Percentiles rank a stretch among this genome's conserved stretches.
These are phyloP conservation scores for Rhamphomyia laevipes DNA, from an alignment of 2,888 invertebrate species.

Conservation along the genomic window DNA sequence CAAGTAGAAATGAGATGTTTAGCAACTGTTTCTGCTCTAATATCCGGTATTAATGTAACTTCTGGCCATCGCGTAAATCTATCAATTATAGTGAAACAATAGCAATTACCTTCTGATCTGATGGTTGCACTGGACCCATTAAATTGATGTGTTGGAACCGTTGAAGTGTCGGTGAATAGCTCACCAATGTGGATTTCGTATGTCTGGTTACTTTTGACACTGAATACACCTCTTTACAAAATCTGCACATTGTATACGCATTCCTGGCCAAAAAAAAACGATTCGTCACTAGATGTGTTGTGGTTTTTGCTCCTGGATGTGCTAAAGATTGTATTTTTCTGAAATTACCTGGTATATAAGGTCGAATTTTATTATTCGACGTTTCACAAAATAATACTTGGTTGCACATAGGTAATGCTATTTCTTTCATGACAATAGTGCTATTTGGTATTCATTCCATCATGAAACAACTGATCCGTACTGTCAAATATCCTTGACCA, in stretches of 20 bases:
- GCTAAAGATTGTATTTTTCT: slow-evolving; percentile 1
- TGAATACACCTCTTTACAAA: slow-evolving; percentile 2
- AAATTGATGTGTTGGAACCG: slow-evolving; percentile 10
- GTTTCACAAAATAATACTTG: slow-evolving; percentile 3
- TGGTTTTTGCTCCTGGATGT: slow-evolving; percentile 3
- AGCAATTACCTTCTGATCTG: not conserved
- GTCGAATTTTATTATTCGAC: slow-evolving; percentile 4
- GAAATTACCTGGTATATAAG: slow-evolving; percentile 4
- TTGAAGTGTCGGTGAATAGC: not conserved
- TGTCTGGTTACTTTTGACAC: slow-evolving; percentile 2
- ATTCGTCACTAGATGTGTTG: not conserved
- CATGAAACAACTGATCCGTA: too few species aligned
- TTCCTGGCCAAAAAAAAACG: slow-evolving; percentile 8
- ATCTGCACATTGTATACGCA: slow-evolving; percentile 3
- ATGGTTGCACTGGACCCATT: slow-evolving; percentile 5
- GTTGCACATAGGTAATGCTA: slow-evolving; percentile 2
- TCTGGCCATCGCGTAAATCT: too few species aligned
- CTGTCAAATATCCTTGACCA: too few species aligned
- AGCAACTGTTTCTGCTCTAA: too few species aligned
- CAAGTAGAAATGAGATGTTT: too few species aligned
- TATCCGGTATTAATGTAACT: too few species aligned
- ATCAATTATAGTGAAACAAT: too few species aligned
- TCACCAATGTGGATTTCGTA: not conserved
- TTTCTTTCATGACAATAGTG: slow-evolving; percentile 1
- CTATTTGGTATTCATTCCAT: too few species aligned